Evolutionary conservation across 2,888 invertebrate genomes (phyloP).

Genomic region (Pinctada fucata): DNA sequence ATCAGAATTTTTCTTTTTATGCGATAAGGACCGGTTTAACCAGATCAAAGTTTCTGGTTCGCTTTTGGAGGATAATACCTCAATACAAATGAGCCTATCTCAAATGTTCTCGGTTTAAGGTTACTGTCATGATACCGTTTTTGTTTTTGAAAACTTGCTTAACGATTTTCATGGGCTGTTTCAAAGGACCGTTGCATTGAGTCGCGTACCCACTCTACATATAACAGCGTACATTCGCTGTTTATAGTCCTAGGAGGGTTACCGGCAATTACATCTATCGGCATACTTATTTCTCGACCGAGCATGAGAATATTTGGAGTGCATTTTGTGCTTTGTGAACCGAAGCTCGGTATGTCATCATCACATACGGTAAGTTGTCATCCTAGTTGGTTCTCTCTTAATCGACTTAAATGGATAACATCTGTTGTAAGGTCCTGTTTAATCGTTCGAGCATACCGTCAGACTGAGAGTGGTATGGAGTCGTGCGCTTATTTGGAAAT

Average conservation of each 20-base stretch:
- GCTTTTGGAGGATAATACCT: slow-evolving; percentile 21
- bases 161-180: slow-evolving; percentile 14
- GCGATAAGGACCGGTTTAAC: neutral
- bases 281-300: slow-evolving; percentile 40
- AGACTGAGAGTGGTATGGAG: slow-evolving; percentile 27
- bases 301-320: slow-evolving; percentile 41
- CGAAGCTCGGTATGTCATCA: slow-evolving; percentile 40
- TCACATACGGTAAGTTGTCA: slow-evolving; percentile 38
- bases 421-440: slow-evolving; percentile 34
- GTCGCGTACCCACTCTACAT: slow-evolving; percentile 21
- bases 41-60: slow-evolving; percentile 15
- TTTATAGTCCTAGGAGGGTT: neutral
- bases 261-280: slow-evolving; percentile 41
- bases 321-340: slow-evolving; percentile 38
- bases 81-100: slow-evolving; percentile 3
- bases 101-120: slow-evolving; percentile 12
- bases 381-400: slow-evolving; percentile 43
- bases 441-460: slow-evolving; percentile 38
- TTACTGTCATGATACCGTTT: slow-evolving; percentile 22
- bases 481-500: slow-evolving; percentile 40
- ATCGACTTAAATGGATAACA: slow-evolving; percentile 35
- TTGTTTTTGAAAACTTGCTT: slow-evolving; percentile 16
- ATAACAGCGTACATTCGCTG: neutral
- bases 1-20: too few species aligned
- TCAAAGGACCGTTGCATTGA: slow-evolving; percentile 14